phyloP scores from a whole-genome alignment of 2,797 vertebrate genomes.

The Enteromius fasciolatus region DNA sequence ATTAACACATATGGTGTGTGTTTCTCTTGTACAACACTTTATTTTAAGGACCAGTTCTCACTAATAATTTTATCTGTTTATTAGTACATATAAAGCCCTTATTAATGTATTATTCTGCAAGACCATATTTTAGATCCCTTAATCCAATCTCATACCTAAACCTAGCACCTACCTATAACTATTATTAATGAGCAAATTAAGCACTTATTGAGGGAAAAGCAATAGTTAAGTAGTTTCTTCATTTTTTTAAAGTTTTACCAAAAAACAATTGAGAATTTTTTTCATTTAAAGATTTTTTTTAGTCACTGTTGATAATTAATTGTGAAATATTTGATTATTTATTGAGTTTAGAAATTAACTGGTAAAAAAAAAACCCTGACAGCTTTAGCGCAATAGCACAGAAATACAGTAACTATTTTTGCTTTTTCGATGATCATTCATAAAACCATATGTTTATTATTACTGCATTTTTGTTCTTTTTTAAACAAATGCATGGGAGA shows the following conservation, averaged over 20 bases:
- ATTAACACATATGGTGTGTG: background rate
- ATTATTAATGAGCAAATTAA: background rate
- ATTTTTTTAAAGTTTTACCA: too few relatives aligned
- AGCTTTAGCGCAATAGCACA: background rate
- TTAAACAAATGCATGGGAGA: too few relatives aligned
- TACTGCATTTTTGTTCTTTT: too few relatives aligned
- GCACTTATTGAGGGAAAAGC: background rate
- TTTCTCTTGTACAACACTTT: background rate
- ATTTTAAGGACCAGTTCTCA: too few relatives aligned
- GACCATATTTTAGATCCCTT: background rate
- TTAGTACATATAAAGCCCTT: too few relatives aligned
- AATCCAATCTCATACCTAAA: background rate
- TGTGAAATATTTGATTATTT: background rate
- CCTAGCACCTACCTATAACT: background rate
- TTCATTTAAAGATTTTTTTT: background rate
- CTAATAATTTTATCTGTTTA: too few relatives aligned
- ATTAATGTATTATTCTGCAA: too few relatives aligned
- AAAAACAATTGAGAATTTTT: too few relatives aligned
- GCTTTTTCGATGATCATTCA: background rate
- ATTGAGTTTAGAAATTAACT: background rate
- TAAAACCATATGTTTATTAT: too few relatives aligned
- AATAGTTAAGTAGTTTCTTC: too few relatives aligned
- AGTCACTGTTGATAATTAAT: background rate
- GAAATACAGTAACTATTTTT: background rate
- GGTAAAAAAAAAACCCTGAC: background rate